phyloP scores from a whole-genome alignment of 1,140 invertebrate species.

The Micrasema minimum region DNA sequence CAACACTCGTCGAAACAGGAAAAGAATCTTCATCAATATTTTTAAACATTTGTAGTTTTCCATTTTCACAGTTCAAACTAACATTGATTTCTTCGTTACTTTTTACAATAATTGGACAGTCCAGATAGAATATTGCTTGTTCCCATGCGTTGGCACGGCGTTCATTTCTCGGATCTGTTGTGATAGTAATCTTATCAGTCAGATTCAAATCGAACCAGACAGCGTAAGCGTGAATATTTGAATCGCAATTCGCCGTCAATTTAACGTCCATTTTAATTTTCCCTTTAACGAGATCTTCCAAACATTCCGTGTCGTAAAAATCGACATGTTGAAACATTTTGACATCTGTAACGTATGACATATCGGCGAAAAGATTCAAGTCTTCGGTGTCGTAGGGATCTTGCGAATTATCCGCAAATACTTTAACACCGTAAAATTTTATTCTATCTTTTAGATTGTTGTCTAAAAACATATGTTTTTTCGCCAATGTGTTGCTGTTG shows the following conservation, averaged over 20 bases:
- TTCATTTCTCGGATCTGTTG: slow-evolving; percentile 64
- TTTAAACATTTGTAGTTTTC: slow-evolving; percentile 33
- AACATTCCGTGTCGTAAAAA: slow-evolving; percentile 71
- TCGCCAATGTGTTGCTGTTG: slow-evolving; percentile 63
- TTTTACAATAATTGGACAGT: slow-evolving; percentile 4
- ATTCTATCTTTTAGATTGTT: slow-evolving; percentile 54
- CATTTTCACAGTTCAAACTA: slow-evolving; percentile 29
- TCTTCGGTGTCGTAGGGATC: slow-evolving; percentile 78
- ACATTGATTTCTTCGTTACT: not conserved
- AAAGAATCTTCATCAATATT: not conserved
- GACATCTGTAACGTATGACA: slow-evolving; percentile 71
- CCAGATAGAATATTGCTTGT: slow-evolving; percentile 72
- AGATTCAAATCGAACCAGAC: slow-evolving; percentile 81
- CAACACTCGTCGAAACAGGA: slow-evolving; percentile 28
- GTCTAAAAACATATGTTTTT: slow-evolving; percentile 60
- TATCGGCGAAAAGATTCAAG: slow-evolving; percentile 67
- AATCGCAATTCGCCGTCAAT: slow-evolving; percentile 60
- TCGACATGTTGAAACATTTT: slow-evolving; percentile 70
- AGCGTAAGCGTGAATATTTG: slow-evolving; percentile 72
- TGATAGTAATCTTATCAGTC: slow-evolving; percentile 72
- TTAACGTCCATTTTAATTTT: slow-evolving; percentile 59
- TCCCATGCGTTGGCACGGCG: slow-evolving; percentile 77
- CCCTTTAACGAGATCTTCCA: slow-evolving; percentile 61
- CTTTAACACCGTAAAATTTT: slow-evolving; percentile 59
- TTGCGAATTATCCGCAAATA: slow-evolving; percentile 57